These are phyloP conservation scores for Gadus chalcogrammus DNA, from an alignment of 2,113 vertebrate species.

Conservation along the genomic window DNA sequence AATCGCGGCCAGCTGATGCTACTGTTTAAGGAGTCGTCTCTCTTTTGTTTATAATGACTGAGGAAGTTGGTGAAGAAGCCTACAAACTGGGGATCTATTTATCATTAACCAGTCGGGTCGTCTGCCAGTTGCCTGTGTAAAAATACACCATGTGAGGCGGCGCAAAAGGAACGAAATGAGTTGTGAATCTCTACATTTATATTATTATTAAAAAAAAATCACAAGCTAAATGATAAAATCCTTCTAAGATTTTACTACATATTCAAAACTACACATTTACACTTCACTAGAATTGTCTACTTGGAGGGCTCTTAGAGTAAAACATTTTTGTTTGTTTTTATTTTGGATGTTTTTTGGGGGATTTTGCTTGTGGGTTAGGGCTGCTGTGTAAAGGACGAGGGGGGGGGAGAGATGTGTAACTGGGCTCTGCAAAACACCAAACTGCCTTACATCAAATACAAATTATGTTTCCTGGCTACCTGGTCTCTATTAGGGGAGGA, in stretches of 20 bases:
- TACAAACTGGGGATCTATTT: conserved; percentile 71
- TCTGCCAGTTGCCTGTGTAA: conserved; percentile 64
- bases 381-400: conserved; percentile 75
- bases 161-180: conserved; percentile 64
- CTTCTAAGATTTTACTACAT: conserved; percentile 84
- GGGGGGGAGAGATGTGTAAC: conserved; percentile 80
- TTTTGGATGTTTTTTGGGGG: conserved; percentile 45
- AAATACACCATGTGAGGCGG: conserved; percentile 67
- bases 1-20: conserved; percentile 72
- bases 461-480: conserved; percentile 71
- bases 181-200: conserved; percentile 78
- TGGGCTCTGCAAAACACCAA: conserved; percentile 82
- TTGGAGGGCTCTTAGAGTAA: conserved; percentile 75
- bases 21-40: conserved; percentile 67
- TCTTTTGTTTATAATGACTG: conserved; percentile 70
- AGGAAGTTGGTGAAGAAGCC: conserved; percentile 64
- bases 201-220: conserved; percentile 70
- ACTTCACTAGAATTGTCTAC: conserved; percentile 81
- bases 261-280: conserved; percentile 89
- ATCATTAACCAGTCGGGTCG: conserved; percentile 69
- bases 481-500: conserved; percentile 64
- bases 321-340: conserved; percentile 47
- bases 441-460: conserved; percentile 80
- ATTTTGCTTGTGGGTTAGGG: conserved; percentile 70
- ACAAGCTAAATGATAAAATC: conserved; percentile 73